phyloP scores from a whole-genome alignment of 2,113 vertebrate species.

The Megaceryle maxima region DNA sequence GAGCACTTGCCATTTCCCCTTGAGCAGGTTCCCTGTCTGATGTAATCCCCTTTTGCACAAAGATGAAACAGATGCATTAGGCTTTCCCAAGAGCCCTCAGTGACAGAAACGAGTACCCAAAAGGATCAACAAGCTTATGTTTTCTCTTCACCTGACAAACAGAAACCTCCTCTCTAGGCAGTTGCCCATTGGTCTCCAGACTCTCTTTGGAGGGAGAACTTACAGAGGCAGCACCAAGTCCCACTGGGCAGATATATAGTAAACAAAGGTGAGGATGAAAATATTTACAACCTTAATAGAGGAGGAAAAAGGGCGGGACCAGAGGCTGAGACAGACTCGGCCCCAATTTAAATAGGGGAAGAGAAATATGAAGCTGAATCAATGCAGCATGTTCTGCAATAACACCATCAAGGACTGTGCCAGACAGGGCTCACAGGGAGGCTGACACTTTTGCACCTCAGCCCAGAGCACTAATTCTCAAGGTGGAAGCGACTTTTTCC shows the following conservation, averaged over 20 bases:
- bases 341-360: rapidly evolving
- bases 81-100: neutral
- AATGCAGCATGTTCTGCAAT: neutral
- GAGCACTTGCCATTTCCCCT: neutral
- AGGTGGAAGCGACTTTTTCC: neutral
- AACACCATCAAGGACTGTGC: neutral
- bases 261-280: neutral
- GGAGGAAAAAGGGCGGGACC: neutral
- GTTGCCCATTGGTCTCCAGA: neutral
- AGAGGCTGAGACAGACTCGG: neutral
- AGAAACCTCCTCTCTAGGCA: neutral
- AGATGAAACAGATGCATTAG: neutral
- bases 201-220: neutral
- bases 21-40: neutral
- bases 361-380: neutral
- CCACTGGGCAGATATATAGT: neutral
- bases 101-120: neutral
- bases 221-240: neutral
- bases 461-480: neutral
- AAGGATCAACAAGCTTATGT: neutral
- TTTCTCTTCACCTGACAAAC: neutral
- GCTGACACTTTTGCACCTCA: neutral
- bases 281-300: neutral
- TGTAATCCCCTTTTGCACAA: neutral
- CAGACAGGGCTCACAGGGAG: neutral